Evolutionary conservation across 2,888 invertebrate genomes (phyloP).

Genomic region (Melangyna quadrimaculata): DNA sequence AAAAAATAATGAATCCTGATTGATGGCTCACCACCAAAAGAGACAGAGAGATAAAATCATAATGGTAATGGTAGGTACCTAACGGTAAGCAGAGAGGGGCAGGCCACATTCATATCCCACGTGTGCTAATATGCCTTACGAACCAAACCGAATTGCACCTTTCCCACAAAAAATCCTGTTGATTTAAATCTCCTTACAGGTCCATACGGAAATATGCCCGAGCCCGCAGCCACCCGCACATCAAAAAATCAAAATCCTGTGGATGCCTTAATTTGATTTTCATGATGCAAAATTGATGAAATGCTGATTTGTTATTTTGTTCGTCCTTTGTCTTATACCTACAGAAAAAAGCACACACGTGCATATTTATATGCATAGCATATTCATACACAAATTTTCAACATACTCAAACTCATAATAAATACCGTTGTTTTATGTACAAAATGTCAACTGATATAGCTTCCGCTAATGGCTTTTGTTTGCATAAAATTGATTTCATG

Average conservation of each 20-base stretch:
- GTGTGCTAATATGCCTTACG: background rate
- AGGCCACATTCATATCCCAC: background rate
- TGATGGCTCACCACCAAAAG: constrained; percentile 45
- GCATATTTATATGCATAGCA: too few species aligned
- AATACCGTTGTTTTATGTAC: background rate
- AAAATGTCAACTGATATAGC: background rate
- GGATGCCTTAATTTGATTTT: constrained; percentile 51
- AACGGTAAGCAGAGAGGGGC: background rate
- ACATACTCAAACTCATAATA: background rate
- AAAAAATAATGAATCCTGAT: constrained; percentile 63
- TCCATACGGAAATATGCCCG: background rate
- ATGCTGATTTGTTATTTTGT: constrained; percentile 25
- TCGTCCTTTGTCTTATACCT: constrained; percentile 24
- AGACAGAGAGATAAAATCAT: background rate
- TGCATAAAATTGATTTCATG: constrained; percentile 59
- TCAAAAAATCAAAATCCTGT: constrained; percentile 1
- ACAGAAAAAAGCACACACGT: background rate
- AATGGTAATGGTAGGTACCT: background rate
- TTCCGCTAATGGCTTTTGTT: constrained; percentile 40
- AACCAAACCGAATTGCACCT: background rate
- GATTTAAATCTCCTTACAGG: constrained; percentile 37
- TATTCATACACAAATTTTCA: background rate
- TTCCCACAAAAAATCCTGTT: background rate
- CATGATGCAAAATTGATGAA: constrained; percentile 67
- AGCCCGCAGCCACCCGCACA: background rate